A percentile compares a stretch with the other conserved stretches of the same genome.
These are phyloP conservation scores for Acrobasis consociella DNA, from an alignment of 2,888 invertebrate species.

Conservation along the genomic window DNA sequence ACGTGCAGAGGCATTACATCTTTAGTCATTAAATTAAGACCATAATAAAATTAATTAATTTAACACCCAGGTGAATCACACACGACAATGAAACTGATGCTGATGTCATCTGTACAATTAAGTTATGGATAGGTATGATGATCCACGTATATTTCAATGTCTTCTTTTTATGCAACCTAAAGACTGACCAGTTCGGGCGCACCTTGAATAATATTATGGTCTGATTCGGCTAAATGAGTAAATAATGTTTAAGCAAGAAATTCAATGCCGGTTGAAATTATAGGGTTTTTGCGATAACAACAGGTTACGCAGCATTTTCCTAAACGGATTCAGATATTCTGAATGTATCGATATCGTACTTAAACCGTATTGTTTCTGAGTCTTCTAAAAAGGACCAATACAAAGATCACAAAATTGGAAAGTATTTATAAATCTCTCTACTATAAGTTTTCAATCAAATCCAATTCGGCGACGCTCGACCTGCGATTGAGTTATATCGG, in stretches of 20 bases:
- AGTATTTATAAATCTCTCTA: too few species aligned
- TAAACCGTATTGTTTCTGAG: not conserved
- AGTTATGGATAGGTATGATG: not conserved
- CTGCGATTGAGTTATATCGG: too few species aligned
- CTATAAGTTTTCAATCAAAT: too few species aligned
- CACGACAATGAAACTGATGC: not conserved
- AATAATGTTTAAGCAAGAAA: constrained; percentile 16
- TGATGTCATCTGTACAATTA: not conserved
- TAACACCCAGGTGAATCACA: not conserved
- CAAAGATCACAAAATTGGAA: too few species aligned
- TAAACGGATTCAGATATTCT: not conserved
- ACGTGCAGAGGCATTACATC: too few species aligned
- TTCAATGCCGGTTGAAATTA: constrained; percentile 3
- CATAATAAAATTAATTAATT: not conserved
- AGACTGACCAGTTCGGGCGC: constrained; percentile 13
- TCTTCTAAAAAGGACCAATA: too few species aligned
- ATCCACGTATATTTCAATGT: constrained; percentile 9
- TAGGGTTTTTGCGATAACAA: not conserved
- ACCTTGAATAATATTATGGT: constrained; percentile 20
- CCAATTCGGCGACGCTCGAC: too few species aligned
- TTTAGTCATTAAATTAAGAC: not conserved
- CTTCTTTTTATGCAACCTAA: constrained; percentile 12
- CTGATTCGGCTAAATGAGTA: constrained; percentile 18
- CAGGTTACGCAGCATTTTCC: not conserved
- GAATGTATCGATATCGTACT: not conserved